Percentiles rank a stretch among this genome's conserved stretches.
phyloP scores from a whole-genome alignment of 2,113 vertebrate species.

The Crotophaga sulcirostris region DNA sequence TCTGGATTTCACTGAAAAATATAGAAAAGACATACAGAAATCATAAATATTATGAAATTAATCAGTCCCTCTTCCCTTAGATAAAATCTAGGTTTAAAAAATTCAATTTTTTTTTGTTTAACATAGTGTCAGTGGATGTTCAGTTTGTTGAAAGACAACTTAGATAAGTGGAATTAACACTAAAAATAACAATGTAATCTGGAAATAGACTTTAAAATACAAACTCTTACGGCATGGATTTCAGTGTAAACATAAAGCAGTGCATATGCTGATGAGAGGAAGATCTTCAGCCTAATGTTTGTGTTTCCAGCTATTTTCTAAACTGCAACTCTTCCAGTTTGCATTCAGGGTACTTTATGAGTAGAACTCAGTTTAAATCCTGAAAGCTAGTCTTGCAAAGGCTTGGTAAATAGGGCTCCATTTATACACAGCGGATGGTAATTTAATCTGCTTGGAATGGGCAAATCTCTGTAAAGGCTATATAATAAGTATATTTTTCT shows the following conservation, averaged over 20 bases:
- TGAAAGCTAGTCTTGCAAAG: background rate
- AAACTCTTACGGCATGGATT: background rate
- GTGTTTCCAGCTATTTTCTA: background rate
- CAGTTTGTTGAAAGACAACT: background rate
- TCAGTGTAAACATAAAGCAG: background rate
- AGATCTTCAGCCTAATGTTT: background rate
- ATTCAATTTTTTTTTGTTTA: background rate
- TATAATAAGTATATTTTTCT: background rate
- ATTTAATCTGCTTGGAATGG: background rate
- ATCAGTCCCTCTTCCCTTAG: background rate
- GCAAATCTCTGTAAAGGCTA: background rate
- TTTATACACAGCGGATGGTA: background rate
- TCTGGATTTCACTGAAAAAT: background rate
- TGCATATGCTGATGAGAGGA: background rate
- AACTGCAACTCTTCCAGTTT: background rate
- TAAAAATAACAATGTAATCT: background rate
- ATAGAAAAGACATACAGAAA: background rate
- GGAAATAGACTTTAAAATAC: background rate
- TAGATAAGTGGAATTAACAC: background rate
- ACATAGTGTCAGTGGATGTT: background rate
- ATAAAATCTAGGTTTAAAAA: background rate
- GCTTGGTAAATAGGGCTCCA: background rate
- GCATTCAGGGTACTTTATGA: background rate
- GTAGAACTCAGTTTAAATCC: background rate
- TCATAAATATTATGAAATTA: background rate